Percentiles rank a stretch among this genome's conserved stretches.
phyloP scores from a whole-genome alignment of 2,888 invertebrate genomes.

The Gortyna flavago region DNA sequence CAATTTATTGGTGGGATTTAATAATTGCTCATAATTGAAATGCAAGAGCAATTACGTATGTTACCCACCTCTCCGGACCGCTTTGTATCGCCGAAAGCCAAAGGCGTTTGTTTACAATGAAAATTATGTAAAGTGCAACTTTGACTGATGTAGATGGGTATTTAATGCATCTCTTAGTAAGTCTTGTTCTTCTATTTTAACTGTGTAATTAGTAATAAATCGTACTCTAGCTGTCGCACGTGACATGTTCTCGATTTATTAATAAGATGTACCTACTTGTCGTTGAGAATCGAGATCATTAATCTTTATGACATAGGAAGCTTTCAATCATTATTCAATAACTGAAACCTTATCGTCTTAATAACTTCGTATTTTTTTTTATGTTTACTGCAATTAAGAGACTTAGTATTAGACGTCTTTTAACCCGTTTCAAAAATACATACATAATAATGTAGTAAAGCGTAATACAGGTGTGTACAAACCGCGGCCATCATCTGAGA shows the following conservation, averaged over 20 bases:
- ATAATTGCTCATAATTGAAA: conserved; percentile 83
- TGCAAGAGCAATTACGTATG: conserved; percentile 69
- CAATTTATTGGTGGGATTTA: conserved; percentile 77
- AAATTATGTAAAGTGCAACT: conserved; percentile 64
- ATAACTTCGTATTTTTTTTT: background rate
- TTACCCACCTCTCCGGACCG: conserved; percentile 63
- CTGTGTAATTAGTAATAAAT: conserved; percentile 53
- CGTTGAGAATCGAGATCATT: conserved; percentile 42
- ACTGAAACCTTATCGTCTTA: background rate
- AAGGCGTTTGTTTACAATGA: conserved; percentile 64
- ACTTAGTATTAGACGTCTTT: background rate
- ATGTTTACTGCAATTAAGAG: background rate
- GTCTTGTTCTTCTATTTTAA: conserved; percentile 38
- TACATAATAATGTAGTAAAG: conserved; percentile 28
- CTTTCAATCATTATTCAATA: conserved; percentile 54
- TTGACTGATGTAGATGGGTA: conserved; percentile 63
- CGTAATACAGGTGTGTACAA: conserved; percentile 61
- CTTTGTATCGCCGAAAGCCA: conserved; percentile 72
- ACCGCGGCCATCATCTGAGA: conserved; percentile 72
- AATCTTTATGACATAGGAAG: conserved; percentile 52
- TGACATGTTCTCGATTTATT: conserved; percentile 51
- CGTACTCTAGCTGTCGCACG: conserved; percentile 48
- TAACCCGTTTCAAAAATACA: conserved; percentile 27
- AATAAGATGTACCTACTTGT: conserved; percentile 31
- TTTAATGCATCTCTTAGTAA: conserved; percentile 54